phyloP scores from a whole-genome alignment of 2,888 invertebrate species.

The Caenorhabditis afra region DNA sequence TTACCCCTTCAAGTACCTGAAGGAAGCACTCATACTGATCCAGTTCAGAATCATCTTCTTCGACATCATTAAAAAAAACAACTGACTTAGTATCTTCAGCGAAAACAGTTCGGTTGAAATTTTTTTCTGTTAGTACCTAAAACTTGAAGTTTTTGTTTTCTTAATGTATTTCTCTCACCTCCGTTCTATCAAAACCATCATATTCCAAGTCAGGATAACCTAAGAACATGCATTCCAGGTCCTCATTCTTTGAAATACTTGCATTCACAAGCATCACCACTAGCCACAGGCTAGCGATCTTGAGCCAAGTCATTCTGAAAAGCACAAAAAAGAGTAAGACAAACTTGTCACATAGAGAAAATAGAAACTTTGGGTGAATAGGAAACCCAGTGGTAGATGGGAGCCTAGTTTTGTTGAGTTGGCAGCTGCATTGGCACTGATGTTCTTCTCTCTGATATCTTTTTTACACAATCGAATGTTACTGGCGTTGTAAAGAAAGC shows the following conservation, averaged over 20 bases:
- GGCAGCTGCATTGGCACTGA: conserved; percentile 46
- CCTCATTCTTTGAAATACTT: conserved; percentile 66
- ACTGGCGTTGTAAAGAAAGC: conserved; percentile 51
- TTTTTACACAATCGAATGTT: conserved; percentile 40
- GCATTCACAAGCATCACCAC: conserved; percentile 38
- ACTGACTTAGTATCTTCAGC: conserved; percentile 80
- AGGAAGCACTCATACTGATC: conserved; percentile 81
- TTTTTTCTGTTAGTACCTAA: conserved; percentile 79
- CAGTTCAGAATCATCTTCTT: conserved; percentile 79
- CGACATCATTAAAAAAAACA: conserved; percentile 81
- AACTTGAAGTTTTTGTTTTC: neutral
- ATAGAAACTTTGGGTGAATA: too few species aligned
- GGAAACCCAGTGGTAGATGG: conserved; percentile 2
- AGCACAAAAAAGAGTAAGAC: neutral
- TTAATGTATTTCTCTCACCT: conserved; percentile 62
- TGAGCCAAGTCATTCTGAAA: conserved; percentile 63
- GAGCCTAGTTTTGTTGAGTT: neutral
- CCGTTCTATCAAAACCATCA: conserved; percentile 79
- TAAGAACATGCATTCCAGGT: conserved; percentile 80
- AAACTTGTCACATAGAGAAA: too few species aligned
- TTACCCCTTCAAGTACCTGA: conserved; percentile 71
- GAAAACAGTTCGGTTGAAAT: conserved; percentile 80
- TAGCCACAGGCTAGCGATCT: conserved; percentile 50
- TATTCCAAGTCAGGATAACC: conserved; percentile 81
- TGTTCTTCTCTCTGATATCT: conserved; percentile 41